Percentiles rank a stretch among this genome's conserved stretches.
Evolutionary conservation across 2,797 vertebrate species (phyloP).

Genomic region (Epinephelus awoara): DNA sequence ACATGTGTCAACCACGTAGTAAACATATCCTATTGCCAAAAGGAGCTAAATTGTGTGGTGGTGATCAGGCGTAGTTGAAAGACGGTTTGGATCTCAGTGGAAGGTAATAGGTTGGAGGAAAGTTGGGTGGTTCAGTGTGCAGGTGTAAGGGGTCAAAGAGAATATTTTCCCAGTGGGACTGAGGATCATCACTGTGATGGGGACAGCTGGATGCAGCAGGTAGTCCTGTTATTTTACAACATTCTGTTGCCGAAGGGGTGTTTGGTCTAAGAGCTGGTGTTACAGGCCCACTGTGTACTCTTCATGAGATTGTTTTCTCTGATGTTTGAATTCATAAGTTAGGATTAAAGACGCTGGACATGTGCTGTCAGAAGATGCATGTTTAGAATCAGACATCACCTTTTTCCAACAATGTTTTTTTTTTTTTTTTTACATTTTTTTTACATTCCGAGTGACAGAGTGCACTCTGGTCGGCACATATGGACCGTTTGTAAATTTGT

Average conservation of each 20-base stretch:
- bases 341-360: neutral
- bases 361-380: neutral
- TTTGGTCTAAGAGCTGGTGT: neutral
- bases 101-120: neutral
- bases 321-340: neutral
- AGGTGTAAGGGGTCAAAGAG: neutral
- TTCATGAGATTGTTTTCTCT: neutral
- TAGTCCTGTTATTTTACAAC: neutral
- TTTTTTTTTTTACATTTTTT: too few relatives aligned
- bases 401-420: neutral
- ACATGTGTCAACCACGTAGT: too few relatives aligned
- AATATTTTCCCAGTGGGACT: neutral
- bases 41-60: too few relatives aligned
- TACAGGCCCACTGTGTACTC: neutral
- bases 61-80: too few relatives aligned
- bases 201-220: neutral
- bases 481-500: too few relatives aligned
- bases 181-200: neutral
- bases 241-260: neutral
- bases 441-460: too few relatives aligned
- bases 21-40: too few relatives aligned
- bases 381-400: neutral
- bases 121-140: neutral
- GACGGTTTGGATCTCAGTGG: slow-evolving; percentile 5
- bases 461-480: too few relatives aligned